Evolutionary conservation across 2,888 invertebrate genomes (phyloP), one percentile per base, ranked within the genome.

Genomic region (Hydrotaea cyrtoneurina): DNA sequence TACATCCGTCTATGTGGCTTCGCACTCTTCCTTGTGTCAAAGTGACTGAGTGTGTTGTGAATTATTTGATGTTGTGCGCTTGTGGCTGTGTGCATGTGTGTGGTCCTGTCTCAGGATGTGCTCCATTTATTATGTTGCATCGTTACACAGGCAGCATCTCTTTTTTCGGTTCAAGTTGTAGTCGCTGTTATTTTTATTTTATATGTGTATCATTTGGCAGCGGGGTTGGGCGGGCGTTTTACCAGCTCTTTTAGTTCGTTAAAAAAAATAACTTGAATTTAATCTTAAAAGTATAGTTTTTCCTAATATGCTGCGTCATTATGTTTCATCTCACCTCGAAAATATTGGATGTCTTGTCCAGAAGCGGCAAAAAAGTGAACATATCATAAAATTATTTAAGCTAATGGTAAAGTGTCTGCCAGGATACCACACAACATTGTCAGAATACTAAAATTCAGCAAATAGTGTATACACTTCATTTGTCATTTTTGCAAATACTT

Each of bases 81-180:
- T 75, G 80, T 80, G 80, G 73, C 57, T 73, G 69, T 80, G 82
- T 85, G 80, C 71, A 31, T 64, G 50, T 46, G n/a, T 64, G 64
- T 66, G 21, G n/a, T 69, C n/a, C 39, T 78, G 83, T 71, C 31
- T 62, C 79, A 76, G 85, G 85, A 85, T 80, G 57, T 82, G 82
- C 85, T 75, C 85, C 85, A 85, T 85, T 85, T 85, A 82, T 85
- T 77, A 85, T 78, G 82, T 85, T 82, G 59, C 82, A 85, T 53
- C 76, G 69, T 80, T 76, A 79, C 46, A 66, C 64, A 83, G 83
- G 8, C 13, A 8, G 8, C n/a, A 2, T n/a, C n/a, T 15, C 74
- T 81, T 31, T 31, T 62, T 62, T 31, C 26, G 59, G 62, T 31
- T 62, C 62, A 62, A 1, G 15, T 59, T 59, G 11, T 59, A 26